Evolutionary conservation across 2,888 invertebrate genomes (phyloP).

Genomic region (Oligia fasciuncula): DNA sequence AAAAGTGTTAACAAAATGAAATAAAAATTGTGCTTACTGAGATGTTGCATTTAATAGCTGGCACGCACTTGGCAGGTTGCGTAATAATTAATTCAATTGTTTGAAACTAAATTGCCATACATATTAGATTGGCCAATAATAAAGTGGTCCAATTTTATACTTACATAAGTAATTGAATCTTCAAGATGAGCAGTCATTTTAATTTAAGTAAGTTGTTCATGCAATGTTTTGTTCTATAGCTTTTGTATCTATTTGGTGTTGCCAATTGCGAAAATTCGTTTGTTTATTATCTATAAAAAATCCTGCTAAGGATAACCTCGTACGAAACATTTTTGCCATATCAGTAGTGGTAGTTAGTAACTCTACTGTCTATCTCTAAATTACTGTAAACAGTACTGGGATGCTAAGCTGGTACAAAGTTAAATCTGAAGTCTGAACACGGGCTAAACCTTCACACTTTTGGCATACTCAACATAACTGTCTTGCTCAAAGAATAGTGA

Average conservation of each 20-base stretch:
- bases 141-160: slow-evolving; percentile 54
- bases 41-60: slow-evolving; percentile 45
- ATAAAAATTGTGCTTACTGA: slow-evolving; percentile 31
- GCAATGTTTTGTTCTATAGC: slow-evolving; percentile 17
- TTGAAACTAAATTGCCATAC: slow-evolving; percentile 60
- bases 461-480: not conserved
- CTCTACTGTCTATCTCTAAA: too few species aligned
- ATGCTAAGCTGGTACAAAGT: not conserved
- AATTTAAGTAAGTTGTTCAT: slow-evolving; percentile 37
- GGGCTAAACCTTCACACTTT: not conserved
- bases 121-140: slow-evolving; percentile 61
- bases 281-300: not conserved
- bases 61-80: slow-evolving; percentile 47
- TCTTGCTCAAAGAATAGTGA: slow-evolving; percentile 15
- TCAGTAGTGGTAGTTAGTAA: too few species aligned
- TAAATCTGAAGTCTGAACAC: not conserved
- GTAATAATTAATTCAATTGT: slow-evolving; percentile 65
- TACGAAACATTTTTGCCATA: too few species aligned
- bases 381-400: not conserved
- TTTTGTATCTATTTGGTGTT: not conserved
- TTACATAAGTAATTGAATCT: slow-evolving; percentile 55
- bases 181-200: slow-evolving; percentile 50
- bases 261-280: not conserved
- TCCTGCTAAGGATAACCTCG: not conserved
- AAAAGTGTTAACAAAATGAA: slow-evolving; percentile 42